A percentile compares a stretch with the other conserved stretches of the same genome.
Evolutionary conservation across 2,888 invertebrate species (phyloP).

Genomic region (Mayetiola destructor): DNA sequence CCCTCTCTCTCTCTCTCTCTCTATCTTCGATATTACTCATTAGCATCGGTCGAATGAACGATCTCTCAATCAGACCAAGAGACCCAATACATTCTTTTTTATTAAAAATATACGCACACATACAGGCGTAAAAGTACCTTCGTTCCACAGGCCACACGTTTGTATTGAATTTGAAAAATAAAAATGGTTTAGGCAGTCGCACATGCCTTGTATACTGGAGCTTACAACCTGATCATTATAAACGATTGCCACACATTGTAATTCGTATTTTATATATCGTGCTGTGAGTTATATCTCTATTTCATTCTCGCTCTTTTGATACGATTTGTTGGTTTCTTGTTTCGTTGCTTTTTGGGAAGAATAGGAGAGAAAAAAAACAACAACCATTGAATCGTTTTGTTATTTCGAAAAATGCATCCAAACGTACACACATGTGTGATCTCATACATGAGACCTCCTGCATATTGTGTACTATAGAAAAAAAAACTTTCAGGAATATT

Average conservation of each 20-base stretch:
- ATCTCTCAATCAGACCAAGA: no score
- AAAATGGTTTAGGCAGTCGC: background rate
- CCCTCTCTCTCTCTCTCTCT: no score
- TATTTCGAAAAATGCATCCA: no score
- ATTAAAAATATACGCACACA: background rate
- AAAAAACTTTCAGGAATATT: no score
- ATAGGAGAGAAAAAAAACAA: no score
- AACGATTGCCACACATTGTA: background rate
- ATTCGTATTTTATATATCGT: background rate
- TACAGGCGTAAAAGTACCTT: background rate
- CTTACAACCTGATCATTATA: background rate
- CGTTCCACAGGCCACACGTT: background rate
- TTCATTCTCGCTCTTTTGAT: background rate
- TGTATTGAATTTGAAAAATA: background rate
- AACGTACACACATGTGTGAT: no score
- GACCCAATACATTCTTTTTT: no score
- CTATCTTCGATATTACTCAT: no score
- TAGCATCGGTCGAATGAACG: no score
- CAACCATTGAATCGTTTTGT: no score
- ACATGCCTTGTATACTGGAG: background rate
- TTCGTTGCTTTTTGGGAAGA: background rate
- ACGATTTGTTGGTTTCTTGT: background rate
- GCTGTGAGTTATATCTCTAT: background rate
- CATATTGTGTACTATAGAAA: no score
- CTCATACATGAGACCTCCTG: no score